phyloP scores from a whole-genome alignment of 1,140 invertebrate genomes.

The Telenomus remus region DNA sequence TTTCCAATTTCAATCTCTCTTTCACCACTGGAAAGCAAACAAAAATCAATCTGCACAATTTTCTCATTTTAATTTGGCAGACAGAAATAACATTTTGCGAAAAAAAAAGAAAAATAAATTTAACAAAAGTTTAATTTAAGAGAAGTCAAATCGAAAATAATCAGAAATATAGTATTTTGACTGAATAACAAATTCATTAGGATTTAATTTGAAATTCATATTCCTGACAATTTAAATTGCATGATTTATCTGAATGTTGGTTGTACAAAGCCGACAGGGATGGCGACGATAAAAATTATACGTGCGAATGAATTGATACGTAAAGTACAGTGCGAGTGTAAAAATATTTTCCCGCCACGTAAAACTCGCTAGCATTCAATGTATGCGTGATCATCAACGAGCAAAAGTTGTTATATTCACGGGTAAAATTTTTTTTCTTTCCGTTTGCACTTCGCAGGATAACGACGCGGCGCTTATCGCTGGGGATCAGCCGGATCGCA shows the following conservation, averaged over 20 bases:
- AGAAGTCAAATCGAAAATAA: too few relatives aligned
- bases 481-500: slow-evolving; percentile 29
- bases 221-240: neutral
- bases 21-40: neutral
- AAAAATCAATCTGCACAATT: too few relatives aligned
- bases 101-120: too few relatives aligned
- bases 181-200: too few relatives aligned
- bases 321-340: slow-evolving; percentile 9
- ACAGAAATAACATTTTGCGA: too few relatives aligned
- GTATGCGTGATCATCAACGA: slow-evolving; percentile 25
- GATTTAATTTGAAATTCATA: neutral
- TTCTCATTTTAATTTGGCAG: too few relatives aligned
- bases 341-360: slow-evolving; percentile 25
- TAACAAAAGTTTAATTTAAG: too few relatives aligned
- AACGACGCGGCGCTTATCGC: slow-evolving; percentile 34
- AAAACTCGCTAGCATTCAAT: slow-evolving; percentile 33
- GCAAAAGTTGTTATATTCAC: slow-evolving; percentile 46
- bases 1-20: slow-evolving; percentile 1
- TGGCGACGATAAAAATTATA: slow-evolving; percentile 13
- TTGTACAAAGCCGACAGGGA: neutral
- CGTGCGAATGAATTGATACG: neutral
- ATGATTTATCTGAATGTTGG: too few relatives aligned
- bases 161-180: too few relatives aligned
- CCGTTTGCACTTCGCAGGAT: slow-evolving; percentile 23
- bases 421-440: slow-evolving; percentile 20